Conservation (phyloP, 2,113 vertebrate species). For the Dipodomys spectabilis region DNA sequence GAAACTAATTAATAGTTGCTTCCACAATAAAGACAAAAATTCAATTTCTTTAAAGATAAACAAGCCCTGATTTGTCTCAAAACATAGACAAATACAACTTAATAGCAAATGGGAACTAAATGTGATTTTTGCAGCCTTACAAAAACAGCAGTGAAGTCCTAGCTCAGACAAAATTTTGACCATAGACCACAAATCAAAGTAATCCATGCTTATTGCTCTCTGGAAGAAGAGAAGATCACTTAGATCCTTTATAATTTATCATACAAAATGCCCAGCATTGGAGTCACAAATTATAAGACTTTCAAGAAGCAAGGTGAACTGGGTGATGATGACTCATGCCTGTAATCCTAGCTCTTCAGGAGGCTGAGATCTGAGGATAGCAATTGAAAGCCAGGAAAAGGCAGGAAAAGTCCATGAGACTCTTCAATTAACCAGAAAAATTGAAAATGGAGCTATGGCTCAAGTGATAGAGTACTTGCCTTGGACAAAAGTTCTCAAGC, state of each 20-base stretch:
- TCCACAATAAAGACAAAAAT: background rate
- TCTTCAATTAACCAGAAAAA: too few species aligned
- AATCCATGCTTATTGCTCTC: background rate
- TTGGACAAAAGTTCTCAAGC: too few species aligned
- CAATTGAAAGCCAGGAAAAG: too few species aligned
- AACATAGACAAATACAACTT: background rate
- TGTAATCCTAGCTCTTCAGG: too few species aligned
- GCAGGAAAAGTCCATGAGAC: too few species aligned
- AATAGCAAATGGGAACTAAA: background rate
- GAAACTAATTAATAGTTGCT: background rate
- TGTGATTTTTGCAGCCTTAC: background rate
- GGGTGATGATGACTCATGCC: too few species aligned
- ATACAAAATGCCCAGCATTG: background rate
- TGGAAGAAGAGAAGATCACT: background rate
- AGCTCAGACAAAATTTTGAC: background rate
- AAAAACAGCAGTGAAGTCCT: background rate
- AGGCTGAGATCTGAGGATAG: too few species aligned
- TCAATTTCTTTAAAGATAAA: background rate
- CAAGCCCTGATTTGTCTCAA: background rate
- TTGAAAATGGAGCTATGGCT: too few species aligned
- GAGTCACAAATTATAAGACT: background rate
- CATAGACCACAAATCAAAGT: background rate
- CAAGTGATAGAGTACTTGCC: too few species aligned
- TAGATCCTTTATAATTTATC: background rate
- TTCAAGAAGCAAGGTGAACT: background rate